A percentile compares a stretch with the other conserved stretches of the same genome.
phyloP scores from a whole-genome alignment of 2,888 invertebrate species.

The Leptura quadrifasciata region DNA sequence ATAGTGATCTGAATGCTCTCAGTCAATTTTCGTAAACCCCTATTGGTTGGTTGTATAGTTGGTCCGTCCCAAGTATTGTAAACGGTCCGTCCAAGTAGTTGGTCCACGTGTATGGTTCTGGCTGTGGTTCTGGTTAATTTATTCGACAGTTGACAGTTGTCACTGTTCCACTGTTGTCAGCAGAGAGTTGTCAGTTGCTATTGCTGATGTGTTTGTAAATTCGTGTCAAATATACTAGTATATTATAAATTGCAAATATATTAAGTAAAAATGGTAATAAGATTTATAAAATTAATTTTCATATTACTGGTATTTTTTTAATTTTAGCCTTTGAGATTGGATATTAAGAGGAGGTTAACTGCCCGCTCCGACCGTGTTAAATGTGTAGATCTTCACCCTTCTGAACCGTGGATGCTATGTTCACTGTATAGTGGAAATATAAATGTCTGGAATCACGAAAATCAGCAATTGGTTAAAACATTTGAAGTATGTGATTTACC shows the following conservation, averaged over 20 bases:
- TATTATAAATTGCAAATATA: slow-evolving; percentile 29
- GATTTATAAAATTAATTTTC: background rate
- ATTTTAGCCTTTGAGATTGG: slow-evolving; percentile 92
- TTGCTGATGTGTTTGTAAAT: slow-evolving; percentile 52
- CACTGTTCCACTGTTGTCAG: no score
- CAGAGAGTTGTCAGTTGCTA: background rate
- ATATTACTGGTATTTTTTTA: slow-evolving; percentile 8
- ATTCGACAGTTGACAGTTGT: no score
- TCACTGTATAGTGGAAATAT: slow-evolving; percentile 99
- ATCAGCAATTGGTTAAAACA: slow-evolving; percentile 90
- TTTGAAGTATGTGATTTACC: slow-evolving; percentile 98
- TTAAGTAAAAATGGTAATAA: slow-evolving; percentile 46
- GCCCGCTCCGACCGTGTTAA: slow-evolving; percentile 99
- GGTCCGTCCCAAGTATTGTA: no score
- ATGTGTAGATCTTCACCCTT: slow-evolving; percentile 97
- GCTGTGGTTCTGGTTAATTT: no score
- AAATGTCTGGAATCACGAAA: slow-evolving; percentile 99
- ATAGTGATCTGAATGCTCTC: no score
- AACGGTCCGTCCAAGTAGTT: no score
- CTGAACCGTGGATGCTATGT: slow-evolving; percentile 99
- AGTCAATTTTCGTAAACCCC: no score
- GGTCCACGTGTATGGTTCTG: no score
- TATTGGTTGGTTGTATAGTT: no score
- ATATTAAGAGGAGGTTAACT: slow-evolving; percentile 98
- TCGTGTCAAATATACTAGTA: slow-evolving; percentile 17